Evolutionary conservation across 2,113 vertebrate genomes (phyloP).

Genomic region (Cebidichthys violaceus): DNA sequence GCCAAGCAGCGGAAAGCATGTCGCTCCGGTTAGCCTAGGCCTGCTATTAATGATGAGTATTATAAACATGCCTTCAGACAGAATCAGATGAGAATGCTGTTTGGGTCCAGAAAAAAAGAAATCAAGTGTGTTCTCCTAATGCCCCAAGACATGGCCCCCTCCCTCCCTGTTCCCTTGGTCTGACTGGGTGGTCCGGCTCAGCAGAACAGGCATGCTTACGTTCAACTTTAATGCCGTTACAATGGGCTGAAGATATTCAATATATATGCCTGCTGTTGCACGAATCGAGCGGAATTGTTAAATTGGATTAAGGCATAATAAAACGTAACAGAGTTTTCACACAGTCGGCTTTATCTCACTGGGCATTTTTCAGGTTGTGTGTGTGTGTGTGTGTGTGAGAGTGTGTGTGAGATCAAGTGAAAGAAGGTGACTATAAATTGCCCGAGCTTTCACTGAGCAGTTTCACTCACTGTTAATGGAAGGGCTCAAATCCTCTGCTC

Average conservation of each 20-base stretch:
- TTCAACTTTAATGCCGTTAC: slow-evolving; percentile 83
- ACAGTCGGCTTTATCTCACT: slow-evolving; percentile 50
- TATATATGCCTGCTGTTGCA: slow-evolving; percentile 67
- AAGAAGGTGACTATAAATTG: slow-evolving; percentile 54
- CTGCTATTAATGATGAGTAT: slow-evolving; percentile 86
- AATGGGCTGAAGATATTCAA: slow-evolving; percentile 76
- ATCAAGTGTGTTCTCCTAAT: slow-evolving; percentile 83
- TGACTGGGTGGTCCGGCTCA: slow-evolving; percentile 82
- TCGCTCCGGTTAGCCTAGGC: slow-evolving; percentile 74
- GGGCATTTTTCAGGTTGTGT: slow-evolving; percentile 28
- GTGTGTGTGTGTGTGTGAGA: slow-evolving; percentile 29
- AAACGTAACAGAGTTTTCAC: slow-evolving; percentile 80
- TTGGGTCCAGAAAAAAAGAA: slow-evolving; percentile 83
- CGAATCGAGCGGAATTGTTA: slow-evolving; percentile 70
- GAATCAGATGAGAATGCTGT: slow-evolving; percentile 84
- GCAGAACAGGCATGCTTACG: slow-evolving; percentile 79
- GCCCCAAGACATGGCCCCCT: slow-evolving; percentile 77
- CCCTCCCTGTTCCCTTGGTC: slow-evolving; percentile 73
- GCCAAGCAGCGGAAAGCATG: slow-evolving; percentile 70
- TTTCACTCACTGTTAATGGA: slow-evolving; percentile 49
- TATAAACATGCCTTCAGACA: slow-evolving; percentile 82
- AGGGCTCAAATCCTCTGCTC: slow-evolving; percentile 42
- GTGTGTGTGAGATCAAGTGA: neutral
- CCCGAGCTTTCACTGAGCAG: slow-evolving; percentile 37
- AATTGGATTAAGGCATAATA: slow-evolving; percentile 80